These are phyloP conservation scores for Menidia menidia DNA, from an alignment of 2,797 vertebrate species.

Conservation along the genomic window DNA sequence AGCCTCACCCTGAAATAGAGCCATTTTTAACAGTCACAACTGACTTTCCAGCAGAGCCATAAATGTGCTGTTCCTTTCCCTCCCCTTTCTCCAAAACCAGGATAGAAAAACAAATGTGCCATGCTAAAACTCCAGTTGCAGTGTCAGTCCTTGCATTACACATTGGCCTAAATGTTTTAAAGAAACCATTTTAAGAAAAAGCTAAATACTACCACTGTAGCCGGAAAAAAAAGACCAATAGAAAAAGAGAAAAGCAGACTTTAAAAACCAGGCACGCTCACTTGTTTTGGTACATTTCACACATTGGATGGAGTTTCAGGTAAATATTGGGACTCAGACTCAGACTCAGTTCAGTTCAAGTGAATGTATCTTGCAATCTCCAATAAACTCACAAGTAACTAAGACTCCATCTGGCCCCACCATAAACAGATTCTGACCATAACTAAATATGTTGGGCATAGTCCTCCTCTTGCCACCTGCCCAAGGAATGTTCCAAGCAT, in stretches of 20 bases:
- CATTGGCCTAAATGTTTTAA: not conserved
- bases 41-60: constrained; percentile 37
- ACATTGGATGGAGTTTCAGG: too few species aligned
- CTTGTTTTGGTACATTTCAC: too few species aligned
- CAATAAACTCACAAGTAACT: constrained; percentile 8
- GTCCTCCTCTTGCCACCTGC: constrained; percentile 57
- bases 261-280: too few species aligned
- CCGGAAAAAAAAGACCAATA: too few species aligned
- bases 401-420: not conserved
- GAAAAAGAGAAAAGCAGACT: too few species aligned
- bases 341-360: not conserved
- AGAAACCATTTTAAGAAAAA: too few species aligned
- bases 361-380: not conserved
- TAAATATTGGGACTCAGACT: too few species aligned
- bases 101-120: not conserved
- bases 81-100: not conserved
- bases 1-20: constrained; percentile 22
- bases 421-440: constrained; percentile 43
- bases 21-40: constrained; percentile 21
- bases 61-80: constrained; percentile 6
- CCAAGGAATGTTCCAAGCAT: constrained; percentile 63
- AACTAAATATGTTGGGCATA: constrained; percentile 2
- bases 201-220: too few species aligned
- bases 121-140: not conserved
- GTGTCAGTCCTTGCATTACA: not conserved